Evolutionary conservation across 2,113 vertebrate genomes (phyloP), one percentile per base, ranked within the genome.

Genomic region (Trichechus manatus): DNA sequence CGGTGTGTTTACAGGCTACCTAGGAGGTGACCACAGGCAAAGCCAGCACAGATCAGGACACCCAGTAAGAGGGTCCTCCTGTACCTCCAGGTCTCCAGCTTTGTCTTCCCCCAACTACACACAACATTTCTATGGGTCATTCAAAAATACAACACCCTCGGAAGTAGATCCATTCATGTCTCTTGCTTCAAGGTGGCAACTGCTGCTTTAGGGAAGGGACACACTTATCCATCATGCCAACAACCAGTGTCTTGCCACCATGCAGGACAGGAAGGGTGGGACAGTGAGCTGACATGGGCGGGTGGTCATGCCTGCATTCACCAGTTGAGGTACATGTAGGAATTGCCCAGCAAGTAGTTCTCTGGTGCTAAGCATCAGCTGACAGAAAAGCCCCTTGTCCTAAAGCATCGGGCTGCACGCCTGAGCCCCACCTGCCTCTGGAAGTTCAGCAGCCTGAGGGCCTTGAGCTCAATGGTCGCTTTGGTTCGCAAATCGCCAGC

Each of bases 401-500:
- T 4, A 22, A 33, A 44, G 27, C 19, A 2, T 17, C 0, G 1
- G 25, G 23, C 23, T 23, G 15, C 36, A 39, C 0, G 3, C 31
- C 59, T 0, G 15, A 3, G 8, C 97, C 96, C 53, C 88, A 99
- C 99, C 99, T 99, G 99, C 98, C 99, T 99, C 98, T 99, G 99
- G 96, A 99, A 99, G 97, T 99, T 99, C 0, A 99, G 99, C 95
- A 99, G 99, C 82, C 99, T 96, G n/a, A 99, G 98, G 6, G 99
- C 99, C 96, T 99, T 99, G 7, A 99, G 99, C 96, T 99, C 99
- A 3, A 99, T 99, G 96, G 99, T 99, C 1, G 99, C 99, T 99
- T 99, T 99, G 98, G 99, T 99, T 97, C 99, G 98, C 97, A 99
- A 98, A 97, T 99, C 99, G 22, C 99, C 99, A 0, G 99, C 99